phyloP scores from a whole-genome alignment of 2,888 invertebrate genomes.

The Cosmorhoe ocellata region DNA sequence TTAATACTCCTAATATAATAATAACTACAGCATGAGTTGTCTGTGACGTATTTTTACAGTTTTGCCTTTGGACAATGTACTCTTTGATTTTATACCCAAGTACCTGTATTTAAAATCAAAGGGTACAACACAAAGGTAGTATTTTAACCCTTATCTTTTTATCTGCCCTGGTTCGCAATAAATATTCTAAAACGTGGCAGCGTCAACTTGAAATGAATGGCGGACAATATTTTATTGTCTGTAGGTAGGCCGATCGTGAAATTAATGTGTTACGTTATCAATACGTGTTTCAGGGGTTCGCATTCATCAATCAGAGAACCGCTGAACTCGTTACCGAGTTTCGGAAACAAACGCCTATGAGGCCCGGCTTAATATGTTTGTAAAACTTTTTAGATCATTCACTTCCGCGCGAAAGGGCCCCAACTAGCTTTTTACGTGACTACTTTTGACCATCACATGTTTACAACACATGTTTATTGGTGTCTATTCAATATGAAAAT shows the following conservation, averaged over 20 bases:
- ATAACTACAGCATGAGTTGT: too few relatives aligned
- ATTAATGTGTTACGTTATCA: constrained; percentile 67
- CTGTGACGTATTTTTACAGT: too few relatives aligned
- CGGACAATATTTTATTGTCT: constrained; percentile 48
- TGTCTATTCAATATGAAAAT: not conserved
- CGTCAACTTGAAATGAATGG: constrained; percentile 42
- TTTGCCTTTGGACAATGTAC: too few relatives aligned
- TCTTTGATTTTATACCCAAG: too few relatives aligned
- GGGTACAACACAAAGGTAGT: constrained; percentile 13
- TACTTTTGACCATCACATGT: constrained; percentile 21
- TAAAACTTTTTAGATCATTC: constrained; percentile 77
- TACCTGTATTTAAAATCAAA: too few relatives aligned
- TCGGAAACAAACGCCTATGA: constrained; percentile 53
- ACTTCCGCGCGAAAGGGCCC: constrained; percentile 65
- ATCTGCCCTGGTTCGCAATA: constrained; percentile 26
- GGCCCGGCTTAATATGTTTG: constrained; percentile 63
- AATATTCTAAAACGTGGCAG: constrained; percentile 35
- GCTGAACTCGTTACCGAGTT: constrained; percentile 77
- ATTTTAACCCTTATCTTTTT: constrained; percentile 23
- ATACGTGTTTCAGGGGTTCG: constrained; percentile 56
- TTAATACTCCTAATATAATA: too few relatives aligned
- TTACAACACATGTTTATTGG: not conserved
- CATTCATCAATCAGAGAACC: constrained; percentile 75
- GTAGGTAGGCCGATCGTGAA: constrained; percentile 43
- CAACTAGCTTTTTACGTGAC: constrained; percentile 47